These are phyloP conservation scores for Malthinus flaveolus DNA, from an alignment of 2,888 invertebrate species.

Conservation along the genomic window DNA sequence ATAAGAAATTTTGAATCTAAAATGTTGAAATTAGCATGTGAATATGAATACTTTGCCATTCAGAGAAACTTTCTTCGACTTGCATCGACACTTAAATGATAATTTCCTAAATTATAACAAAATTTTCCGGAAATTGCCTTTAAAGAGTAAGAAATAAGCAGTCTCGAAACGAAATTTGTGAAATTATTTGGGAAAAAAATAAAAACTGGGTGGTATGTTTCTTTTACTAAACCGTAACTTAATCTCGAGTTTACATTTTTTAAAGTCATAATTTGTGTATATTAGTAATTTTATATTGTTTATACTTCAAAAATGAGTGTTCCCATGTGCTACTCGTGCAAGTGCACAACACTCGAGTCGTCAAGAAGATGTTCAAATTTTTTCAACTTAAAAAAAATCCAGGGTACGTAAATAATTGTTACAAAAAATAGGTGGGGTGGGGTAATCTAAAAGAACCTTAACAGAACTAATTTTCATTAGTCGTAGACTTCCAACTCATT, in stretches of 20 bases:
- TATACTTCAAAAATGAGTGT: slow-evolving; percentile 34
- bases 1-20: slow-evolving; percentile 14
- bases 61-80: slow-evolving; percentile 23
- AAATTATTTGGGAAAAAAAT: too few species aligned
- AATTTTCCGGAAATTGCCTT: slow-evolving; percentile 30
- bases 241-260: slow-evolving; percentile 36
- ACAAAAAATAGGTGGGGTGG: slow-evolving; percentile 4
- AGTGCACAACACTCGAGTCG: slow-evolving; percentile 28
- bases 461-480: slow-evolving; percentile 40
- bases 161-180: too few species aligned
- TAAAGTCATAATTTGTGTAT: slow-evolving; percentile 36
- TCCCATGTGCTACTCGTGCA: slow-evolving; percentile 30
- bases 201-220: slow-evolving; percentile 26
- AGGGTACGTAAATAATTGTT: slow-evolving; percentile 14
- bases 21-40: slow-evolving; percentile 25
- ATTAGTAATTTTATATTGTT: slow-evolving; percentile 38
- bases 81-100: slow-evolving; percentile 29
- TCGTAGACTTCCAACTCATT: slow-evolving; percentile 37
- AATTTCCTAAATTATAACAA: slow-evolving; percentile 31
- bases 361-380: slow-evolving; percentile 3
- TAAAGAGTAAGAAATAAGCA: too few species aligned
- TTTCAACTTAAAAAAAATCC: not conserved
- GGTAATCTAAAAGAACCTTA: slow-evolving; percentile 19
- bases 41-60: slow-evolving; percentile 24
- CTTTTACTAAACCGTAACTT: slow-evolving; percentile 28